Conservation (phyloP, 2,797 vertebrate genomes). For the Tadarida brasiliensis region DNA sequence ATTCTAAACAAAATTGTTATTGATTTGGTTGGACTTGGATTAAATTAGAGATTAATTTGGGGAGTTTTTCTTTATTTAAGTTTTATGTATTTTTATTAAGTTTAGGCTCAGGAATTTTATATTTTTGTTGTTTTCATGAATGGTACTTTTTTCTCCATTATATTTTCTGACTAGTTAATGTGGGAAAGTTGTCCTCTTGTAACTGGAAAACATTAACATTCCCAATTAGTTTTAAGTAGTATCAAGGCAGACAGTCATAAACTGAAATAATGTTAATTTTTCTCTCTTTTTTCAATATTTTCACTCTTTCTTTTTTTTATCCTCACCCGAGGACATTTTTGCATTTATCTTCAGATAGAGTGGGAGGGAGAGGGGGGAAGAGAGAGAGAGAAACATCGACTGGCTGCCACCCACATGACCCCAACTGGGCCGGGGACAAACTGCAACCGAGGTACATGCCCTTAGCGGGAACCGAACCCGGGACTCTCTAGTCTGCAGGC, state of each 20-base stretch:
- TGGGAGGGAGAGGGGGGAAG: too few relatives aligned
- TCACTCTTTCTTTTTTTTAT: neutral
- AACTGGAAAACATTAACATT: neutral
- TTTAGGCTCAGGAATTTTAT: neutral
- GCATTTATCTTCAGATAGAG: too few relatives aligned
- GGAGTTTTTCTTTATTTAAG: neutral
- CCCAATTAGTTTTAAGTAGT: neutral
- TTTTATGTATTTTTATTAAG: constrained; percentile 36
- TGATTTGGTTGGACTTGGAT: constrained; percentile 36
- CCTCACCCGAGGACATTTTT: too few relatives aligned
- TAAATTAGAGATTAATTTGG: constrained; percentile 10
- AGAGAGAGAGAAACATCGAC: too few relatives aligned
- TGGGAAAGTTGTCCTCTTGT: neutral
- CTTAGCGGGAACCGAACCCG: too few relatives aligned
- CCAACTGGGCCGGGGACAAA: too few relatives aligned
- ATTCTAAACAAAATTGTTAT: constrained; percentile 13
- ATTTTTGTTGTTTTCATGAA: neutral
- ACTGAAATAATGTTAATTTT: constrained; percentile 2
- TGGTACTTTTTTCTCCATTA: neutral
- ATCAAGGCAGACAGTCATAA: neutral
- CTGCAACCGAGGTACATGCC: too few relatives aligned
- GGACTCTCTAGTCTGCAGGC: too few relatives aligned
- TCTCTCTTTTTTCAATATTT: neutral
- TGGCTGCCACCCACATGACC: too few relatives aligned
- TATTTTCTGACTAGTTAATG: constrained; percentile 14